Evolutionary conservation across 1,140 invertebrate species (phyloP).

Genomic region (Medauroidea extradentata): DNA sequence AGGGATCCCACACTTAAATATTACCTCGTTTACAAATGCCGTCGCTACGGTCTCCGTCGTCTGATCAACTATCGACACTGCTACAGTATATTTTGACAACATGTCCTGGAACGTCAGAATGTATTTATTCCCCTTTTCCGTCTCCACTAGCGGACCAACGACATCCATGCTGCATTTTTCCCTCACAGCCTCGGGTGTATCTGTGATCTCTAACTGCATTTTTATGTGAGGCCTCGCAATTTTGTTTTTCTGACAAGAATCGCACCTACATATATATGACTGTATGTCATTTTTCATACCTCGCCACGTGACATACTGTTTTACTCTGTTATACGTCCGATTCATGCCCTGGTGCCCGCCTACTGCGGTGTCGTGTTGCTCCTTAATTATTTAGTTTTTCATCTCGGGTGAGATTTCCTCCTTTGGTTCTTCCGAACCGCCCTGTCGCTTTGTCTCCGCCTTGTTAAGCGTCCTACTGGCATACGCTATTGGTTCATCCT

Average conservation of each 20-base stretch:
- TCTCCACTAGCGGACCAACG: slow-evolving; percentile 14
- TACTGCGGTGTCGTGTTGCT: background rate
- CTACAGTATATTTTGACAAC: slow-evolving; percentile 14
- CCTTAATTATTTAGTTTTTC: background rate
- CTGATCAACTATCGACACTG: slow-evolving; percentile 7
- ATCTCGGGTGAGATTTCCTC: too few relatives aligned
- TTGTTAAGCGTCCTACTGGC: slow-evolving; percentile 34
- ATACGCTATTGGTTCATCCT: slow-evolving; percentile 25
- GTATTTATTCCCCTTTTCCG: slow-evolving; percentile 12
- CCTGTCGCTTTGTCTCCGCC: too few relatives aligned
- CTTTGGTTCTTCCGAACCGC: too few relatives aligned
- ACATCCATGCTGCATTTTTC: slow-evolving; percentile 13
- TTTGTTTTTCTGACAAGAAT: background rate
- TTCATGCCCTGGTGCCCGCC: background rate
- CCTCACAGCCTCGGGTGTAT: background rate
- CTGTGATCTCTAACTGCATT: background rate
- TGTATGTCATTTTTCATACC: background rate
- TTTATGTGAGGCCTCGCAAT: background rate
- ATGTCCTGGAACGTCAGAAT: slow-evolving; percentile 18
- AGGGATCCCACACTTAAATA: background rate
- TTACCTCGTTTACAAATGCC: background rate
- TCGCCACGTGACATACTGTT: background rate
- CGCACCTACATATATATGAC: background rate
- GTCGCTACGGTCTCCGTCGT: background rate
- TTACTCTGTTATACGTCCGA: background rate